Evolutionary conservation across 2,888 invertebrate species (phyloP).

Genomic region (Platycheirus albimanus): DNA sequence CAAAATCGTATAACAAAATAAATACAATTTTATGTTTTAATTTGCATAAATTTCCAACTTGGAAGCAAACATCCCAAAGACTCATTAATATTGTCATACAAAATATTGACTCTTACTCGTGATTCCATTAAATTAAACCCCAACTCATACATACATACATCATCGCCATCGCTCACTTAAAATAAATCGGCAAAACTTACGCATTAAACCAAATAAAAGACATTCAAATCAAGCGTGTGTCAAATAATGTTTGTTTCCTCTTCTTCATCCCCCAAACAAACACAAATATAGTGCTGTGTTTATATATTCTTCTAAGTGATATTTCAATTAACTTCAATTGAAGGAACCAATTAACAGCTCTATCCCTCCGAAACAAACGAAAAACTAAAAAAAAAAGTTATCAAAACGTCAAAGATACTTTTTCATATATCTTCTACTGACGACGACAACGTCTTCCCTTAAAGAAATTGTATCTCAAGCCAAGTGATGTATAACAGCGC

Average conservation of each 20-base stretch:
- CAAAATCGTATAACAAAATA: no score
- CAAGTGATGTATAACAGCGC: slow-evolving; percentile 39
- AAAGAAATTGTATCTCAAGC: slow-evolving; percentile 40
- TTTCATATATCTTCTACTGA: background rate
- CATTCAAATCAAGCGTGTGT: slow-evolving; percentile 72
- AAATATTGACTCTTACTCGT: background rate
- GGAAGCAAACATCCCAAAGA: background rate
- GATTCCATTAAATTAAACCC: background rate
- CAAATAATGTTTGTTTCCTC: slow-evolving; percentile 43
- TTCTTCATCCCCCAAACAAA: slow-evolving; percentile 66
- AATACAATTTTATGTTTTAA: no score
- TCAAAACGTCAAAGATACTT: slow-evolving; percentile 45
- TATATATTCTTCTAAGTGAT: slow-evolving; percentile 79
- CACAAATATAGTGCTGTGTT: slow-evolving; percentile 75
- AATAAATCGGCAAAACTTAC: background rate
- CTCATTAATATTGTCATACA: background rate
- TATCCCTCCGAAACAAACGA: slow-evolving; percentile 41
- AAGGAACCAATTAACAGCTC: slow-evolving; percentile 70
- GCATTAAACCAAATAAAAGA: slow-evolving; percentile 3
- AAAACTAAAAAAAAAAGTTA: background rate
- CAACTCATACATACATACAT: no score
- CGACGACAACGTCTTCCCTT: no score
- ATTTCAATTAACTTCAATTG: slow-evolving; percentile 80
- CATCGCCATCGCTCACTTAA: background rate
- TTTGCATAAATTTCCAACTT: background rate